These are phyloP conservation scores for Platorchestia sp. DNA, from an alignment of 1,140 invertebrate genomes.

Conservation along the genomic window DNA sequence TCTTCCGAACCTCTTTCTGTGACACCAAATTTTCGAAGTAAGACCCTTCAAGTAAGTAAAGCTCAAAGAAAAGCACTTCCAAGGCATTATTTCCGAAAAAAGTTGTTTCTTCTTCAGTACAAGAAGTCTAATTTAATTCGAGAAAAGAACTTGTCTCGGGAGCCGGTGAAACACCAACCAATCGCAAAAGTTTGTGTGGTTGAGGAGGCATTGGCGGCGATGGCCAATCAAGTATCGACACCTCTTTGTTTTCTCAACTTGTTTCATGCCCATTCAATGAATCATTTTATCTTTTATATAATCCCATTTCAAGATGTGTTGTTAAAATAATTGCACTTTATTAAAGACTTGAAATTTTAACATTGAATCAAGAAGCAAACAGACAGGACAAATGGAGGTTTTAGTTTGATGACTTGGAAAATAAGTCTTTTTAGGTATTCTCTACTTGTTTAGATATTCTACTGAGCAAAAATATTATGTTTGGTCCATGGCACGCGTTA, in stretches of 20 bases:
- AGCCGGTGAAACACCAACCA: not conserved
- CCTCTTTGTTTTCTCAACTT: not conserved
- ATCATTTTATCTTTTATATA: not conserved
- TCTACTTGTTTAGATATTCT: no score
- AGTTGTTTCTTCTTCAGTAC: not conserved
- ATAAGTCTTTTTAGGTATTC: no score
- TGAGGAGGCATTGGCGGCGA: not conserved
- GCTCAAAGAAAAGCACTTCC: not conserved
- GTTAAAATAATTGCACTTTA: no score
- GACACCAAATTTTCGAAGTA: constrained; percentile 1
- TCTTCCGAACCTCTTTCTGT: not conserved
- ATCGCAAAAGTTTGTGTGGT: not conserved
- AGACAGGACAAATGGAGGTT: no score
- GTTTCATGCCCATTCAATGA: not conserved
- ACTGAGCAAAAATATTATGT: no score
- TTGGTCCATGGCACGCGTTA: no score
- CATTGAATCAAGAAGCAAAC: no score
- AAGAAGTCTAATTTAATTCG: not conserved
- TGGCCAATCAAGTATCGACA: not conserved
- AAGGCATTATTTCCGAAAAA: not conserved
- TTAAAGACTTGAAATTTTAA: no score
- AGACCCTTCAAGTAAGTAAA: constrained; percentile 8
- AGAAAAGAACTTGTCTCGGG: not conserved
- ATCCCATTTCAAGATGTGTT: no score
- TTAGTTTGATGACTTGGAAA: no score